A percentile compares a stretch with the other conserved stretches of the same genome.
These are phyloP conservation scores for Paracanthobrama guichenoti DNA, from an alignment of 2,113 vertebrate species.

Conservation along the genomic window DNA sequence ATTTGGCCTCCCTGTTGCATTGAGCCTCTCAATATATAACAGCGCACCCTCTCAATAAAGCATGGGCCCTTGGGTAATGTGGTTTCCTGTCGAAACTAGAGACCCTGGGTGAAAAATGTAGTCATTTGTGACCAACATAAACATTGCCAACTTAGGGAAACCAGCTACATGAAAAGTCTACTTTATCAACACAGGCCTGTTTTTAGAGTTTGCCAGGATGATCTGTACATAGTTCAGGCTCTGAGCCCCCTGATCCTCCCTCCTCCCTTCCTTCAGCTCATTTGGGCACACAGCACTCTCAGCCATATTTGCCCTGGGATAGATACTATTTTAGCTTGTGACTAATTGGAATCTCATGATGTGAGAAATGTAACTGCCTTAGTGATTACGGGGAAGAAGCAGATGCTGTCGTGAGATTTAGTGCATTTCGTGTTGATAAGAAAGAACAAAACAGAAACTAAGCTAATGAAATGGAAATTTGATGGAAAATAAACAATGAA, in stretches of 20 bases:
- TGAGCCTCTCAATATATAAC: constrained; percentile 33
- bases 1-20: neutral
- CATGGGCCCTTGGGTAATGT: constrained; percentile 46
- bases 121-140: constrained; percentile 52
- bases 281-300: neutral
- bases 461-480: neutral
- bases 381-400: neutral
- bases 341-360: constrained; percentile 40
- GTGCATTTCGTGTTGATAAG: neutral
- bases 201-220: constrained; percentile 42
- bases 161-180: constrained; percentile 44
- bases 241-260: neutral
- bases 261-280: neutral
- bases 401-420: neutral
- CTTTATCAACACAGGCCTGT: constrained; percentile 49
- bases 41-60: constrained; percentile 45
- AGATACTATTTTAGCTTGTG: constrained; percentile 17
- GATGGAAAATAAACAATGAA: neutral
- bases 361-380: constrained; percentile 8
- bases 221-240: constrained; percentile 37
- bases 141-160: constrained; percentile 36
- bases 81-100: constrained; percentile 54
- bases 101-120: constrained; percentile 43
- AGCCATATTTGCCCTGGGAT: constrained; percentile 11
- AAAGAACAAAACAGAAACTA: neutral